Evolutionary conservation across 2,113 vertebrate genomes (phyloP), one percentile per base, ranked within the genome.

Genomic region (Vulpes vulpes): DNA sequence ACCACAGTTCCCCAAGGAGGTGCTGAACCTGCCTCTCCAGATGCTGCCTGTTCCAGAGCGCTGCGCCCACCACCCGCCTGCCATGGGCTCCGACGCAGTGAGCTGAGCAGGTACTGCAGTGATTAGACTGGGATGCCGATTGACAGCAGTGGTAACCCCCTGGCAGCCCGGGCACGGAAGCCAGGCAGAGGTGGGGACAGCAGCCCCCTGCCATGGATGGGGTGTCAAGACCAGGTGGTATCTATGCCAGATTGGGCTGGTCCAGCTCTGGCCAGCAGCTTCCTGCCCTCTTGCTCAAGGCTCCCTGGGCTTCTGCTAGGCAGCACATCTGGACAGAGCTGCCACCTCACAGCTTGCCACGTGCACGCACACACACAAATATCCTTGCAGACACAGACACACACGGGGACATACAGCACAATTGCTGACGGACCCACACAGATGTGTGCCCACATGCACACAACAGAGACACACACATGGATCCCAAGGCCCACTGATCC

Each of bases 101-200:
- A 98, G 97, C 96, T 92, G 80, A 96, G 94, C 97, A 98, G 98
- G 96, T 97, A 97, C 86, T 55, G 78, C 87, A 89, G 96, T 88
- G 92, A 97, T 95, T 94, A 97, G 98, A 97, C 97, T 95, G 97
- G 95, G 91, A 8, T 94, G 97, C 97, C 62, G 89, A 98, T 97
- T 96, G 98, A 97, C 94, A 98, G 98, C 96, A 94, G 96, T 49
- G 84, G 96, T 93, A 94, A 95, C 94, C 97, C 67, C 79, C 79
- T 89, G 96, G 95, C 60, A 88, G 92, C 79, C 69, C 49, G 80
- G 80, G 95, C 96, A 96, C 2, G 3, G 96, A 98, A 95, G 97
- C 95, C 97, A 94, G 97, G 96, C 91, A 85, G 97, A 98, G 96
- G 94, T 84, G 95, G 98, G 86, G 97, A 97, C 94, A 97, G 97